Conservation (phyloP, 2,113 vertebrate species). For the Antechinus flavipes region DNA sequence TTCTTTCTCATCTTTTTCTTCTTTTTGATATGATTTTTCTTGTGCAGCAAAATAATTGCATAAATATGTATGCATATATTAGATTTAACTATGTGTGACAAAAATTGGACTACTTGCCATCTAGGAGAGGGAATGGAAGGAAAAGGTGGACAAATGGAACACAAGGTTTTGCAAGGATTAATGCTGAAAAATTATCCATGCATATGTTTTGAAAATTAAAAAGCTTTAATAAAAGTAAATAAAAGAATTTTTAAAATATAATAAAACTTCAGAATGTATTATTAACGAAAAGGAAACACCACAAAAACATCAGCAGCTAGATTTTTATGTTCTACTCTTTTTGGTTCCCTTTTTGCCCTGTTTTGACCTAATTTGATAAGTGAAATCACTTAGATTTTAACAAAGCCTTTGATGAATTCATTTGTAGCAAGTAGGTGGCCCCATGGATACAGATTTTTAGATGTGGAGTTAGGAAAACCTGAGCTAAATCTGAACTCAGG, state of each 20-base stretch:
- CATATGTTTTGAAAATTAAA: too few species aligned
- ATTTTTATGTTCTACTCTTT: neutral
- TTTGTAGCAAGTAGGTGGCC: neutral
- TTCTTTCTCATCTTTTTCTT: too few species aligned
- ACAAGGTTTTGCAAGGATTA: too few species aligned
- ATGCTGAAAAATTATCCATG: too few species aligned
- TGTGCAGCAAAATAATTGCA: too few species aligned
- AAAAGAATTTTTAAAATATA: neutral
- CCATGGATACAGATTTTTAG: neutral
- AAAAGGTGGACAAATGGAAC: too few species aligned
- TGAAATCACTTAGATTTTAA: neutral
- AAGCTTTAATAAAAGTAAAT: too few species aligned
- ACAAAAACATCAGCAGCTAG: neutral
- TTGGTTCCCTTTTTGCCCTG: neutral
- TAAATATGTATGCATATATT: too few species aligned
- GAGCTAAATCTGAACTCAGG: neutral
- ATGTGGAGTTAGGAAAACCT: neutral
- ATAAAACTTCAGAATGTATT: neutral
- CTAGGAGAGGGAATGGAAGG: too few species aligned
- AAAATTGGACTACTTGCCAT: too few species aligned
- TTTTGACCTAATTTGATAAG: neutral
- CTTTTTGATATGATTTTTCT: too few species aligned
- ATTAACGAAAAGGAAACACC: neutral
- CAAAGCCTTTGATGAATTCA: neutral
- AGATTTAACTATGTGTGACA: too few species aligned